phyloP scores from a whole-genome alignment of 2,113 vertebrate species.

The Catagonus wagneri region DNA sequence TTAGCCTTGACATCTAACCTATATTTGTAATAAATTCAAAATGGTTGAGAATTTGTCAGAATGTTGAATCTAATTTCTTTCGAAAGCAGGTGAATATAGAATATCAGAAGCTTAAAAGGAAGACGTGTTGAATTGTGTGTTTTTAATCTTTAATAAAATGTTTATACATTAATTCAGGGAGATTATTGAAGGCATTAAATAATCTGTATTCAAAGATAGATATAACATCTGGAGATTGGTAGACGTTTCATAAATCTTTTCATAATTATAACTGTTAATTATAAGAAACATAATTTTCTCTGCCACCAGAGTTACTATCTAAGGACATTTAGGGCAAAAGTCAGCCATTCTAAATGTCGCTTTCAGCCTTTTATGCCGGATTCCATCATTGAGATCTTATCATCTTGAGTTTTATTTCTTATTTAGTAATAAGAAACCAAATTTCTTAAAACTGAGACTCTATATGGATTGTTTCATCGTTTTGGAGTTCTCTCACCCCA shows the following conservation, averaged over 20 bases:
- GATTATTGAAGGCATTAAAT: not conserved
- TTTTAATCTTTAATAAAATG: not conserved
- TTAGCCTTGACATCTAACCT: not conserved
- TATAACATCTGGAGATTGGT: not conserved
- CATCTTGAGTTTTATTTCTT: not conserved
- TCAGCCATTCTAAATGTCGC: not conserved
- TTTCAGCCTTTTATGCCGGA: not conserved
- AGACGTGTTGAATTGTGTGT: not conserved
- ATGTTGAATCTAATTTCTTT: slow-evolving; percentile 31
- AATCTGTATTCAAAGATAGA: slow-evolving; percentile 2
- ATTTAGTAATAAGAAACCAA: not conserved
- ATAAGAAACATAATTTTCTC: not conserved
- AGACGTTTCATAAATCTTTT: slow-evolving; percentile 2
- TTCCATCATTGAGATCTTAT: not conserved
- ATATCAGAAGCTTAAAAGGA: not conserved
- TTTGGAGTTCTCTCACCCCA: slow-evolving; percentile 4
- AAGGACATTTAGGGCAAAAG: not conserved
- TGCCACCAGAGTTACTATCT: not conserved
- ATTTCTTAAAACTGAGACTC: not conserved
- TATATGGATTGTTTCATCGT: not conserved
- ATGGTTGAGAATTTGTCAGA: not conserved
- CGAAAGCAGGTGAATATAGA: not conserved
- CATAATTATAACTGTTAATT: not conserved
- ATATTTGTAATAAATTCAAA: slow-evolving; percentile 10
- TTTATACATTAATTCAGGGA: not conserved